Percentiles rank a stretch among this genome's conserved stretches.
phyloP scores from a whole-genome alignment of 2,113 vertebrate species.

The Dissostichus mawsoni region DNA sequence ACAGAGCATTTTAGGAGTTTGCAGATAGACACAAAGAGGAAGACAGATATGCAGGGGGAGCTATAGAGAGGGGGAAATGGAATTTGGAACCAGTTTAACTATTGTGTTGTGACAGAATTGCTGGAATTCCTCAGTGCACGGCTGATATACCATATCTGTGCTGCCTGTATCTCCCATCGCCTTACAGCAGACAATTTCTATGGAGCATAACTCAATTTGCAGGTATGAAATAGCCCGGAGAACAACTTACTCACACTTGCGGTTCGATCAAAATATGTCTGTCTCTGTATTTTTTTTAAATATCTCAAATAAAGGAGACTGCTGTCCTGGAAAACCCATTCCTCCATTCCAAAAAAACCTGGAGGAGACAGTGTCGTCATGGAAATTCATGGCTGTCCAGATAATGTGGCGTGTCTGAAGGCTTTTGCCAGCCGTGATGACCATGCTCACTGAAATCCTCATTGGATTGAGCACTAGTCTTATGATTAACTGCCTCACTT shows the following conservation, averaged over 20 bases:
- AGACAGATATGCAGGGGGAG: conserved; percentile 32
- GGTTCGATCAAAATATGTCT: conserved; percentile 22
- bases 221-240: conserved; percentile 31
- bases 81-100: conserved; percentile 30
- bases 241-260: conserved; percentile 18
- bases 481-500: background rate
- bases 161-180: conserved; percentile 8
- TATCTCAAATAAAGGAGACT: background rate
- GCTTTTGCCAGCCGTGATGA: background rate
- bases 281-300: background rate
- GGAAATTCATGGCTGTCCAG: background rate
- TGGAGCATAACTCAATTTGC: conserved; percentile 24
- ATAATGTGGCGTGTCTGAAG: conserved; percentile 4
- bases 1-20: conserved; percentile 67
- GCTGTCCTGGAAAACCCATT: background rate
- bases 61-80: conserved; percentile 7
- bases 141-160: conserved; percentile 30
- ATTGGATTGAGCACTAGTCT: background rate
- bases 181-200: conserved; percentile 30
- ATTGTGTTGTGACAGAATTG: conserved; percentile 22
- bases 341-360: background rate
- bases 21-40: conserved; percentile 58
- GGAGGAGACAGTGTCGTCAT: background rate
- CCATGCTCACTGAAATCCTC: background rate
- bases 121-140: conserved; percentile 27